Percentiles rank a stretch among this genome's conserved stretches.
phyloP scores from a whole-genome alignment of 2,888 invertebrate species.

The Drosophila putrida region DNA sequence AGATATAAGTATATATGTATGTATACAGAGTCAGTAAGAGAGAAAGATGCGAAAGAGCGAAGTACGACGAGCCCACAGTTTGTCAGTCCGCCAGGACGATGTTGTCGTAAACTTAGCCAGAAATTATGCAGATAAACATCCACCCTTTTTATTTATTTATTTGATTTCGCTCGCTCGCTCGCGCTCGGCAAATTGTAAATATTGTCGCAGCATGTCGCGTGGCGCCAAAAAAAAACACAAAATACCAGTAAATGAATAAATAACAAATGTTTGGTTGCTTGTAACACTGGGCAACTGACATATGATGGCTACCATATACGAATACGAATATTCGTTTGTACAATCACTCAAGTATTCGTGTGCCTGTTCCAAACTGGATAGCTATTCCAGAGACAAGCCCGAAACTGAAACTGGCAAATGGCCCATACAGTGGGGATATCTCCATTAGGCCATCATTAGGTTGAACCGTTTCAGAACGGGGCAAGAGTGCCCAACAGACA shows the following conservation, averaged over 20 bases:
- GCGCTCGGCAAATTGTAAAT: slow-evolving; percentile 71
- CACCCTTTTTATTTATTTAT: slow-evolving; percentile 81
- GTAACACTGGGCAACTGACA: slow-evolving; percentile 27
- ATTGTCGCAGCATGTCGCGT: slow-evolving; percentile 74
- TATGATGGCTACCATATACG: slow-evolving; percentile 13
- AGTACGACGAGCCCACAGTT: background rate
- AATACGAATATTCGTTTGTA: background rate
- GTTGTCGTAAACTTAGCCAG: slow-evolving; percentile 69
- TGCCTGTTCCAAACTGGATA: background rate
- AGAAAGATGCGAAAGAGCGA: background rate
- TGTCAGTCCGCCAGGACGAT: slow-evolving; percentile 7
- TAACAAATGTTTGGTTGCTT: slow-evolving; percentile 46
- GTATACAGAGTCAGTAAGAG: background rate
- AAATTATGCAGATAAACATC: slow-evolving; percentile 81
- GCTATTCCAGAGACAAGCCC: background rate
- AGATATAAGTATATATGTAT: background rate
- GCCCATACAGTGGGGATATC: slow-evolving; percentile 3
- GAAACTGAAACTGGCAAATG: background rate
- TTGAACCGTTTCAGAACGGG: background rate
- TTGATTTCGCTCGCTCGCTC: slow-evolving; percentile 68
- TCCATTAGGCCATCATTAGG: slow-evolving; percentile 19
- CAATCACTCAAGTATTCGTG: background rate
- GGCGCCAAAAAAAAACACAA: slow-evolving; percentile 41
- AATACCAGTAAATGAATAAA: slow-evolving; percentile 49
- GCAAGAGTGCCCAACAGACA: slow-evolving; percentile 1